phyloP scores from a whole-genome alignment of 2,888 invertebrate genomes.

The Cryptus armator region DNA sequence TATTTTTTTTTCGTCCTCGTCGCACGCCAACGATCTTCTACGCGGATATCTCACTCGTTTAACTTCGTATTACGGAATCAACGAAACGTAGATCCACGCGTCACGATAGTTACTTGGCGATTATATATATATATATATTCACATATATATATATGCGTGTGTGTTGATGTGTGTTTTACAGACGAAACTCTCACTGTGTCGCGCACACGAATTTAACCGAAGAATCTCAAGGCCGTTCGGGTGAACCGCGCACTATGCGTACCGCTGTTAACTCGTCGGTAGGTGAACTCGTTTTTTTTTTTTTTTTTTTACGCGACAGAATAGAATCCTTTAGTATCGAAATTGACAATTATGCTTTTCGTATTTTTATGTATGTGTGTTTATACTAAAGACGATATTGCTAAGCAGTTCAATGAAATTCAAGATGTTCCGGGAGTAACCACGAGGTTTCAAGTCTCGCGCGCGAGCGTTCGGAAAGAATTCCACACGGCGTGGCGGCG shows the following conservation, averaged over 20 bases:
- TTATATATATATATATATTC: neutral
- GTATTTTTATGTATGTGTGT: neutral
- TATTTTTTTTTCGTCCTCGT: slow-evolving; percentile 10
- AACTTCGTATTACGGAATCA: slow-evolving; percentile 1
- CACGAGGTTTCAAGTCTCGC: slow-evolving; percentile 42
- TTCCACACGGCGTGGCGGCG: slow-evolving; percentile 47
- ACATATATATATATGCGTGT: neutral
- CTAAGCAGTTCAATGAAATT: neutral
- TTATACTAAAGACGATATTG: neutral
- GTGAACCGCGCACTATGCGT: slow-evolving; percentile 9
- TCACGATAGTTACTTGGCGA: slow-evolving; percentile 26
- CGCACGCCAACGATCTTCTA: neutral
- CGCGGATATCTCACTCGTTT: slow-evolving; percentile 22
- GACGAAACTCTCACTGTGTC: slow-evolving; percentile 14
- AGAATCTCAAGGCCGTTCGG: slow-evolving; percentile 70
- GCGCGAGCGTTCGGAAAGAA: slow-evolving; percentile 51
- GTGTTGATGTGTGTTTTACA: neutral
- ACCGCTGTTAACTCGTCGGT: neutral
- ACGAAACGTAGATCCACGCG: slow-evolving; percentile 28
- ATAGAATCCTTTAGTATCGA: neutral
- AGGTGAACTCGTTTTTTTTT: slow-evolving; percentile 15
- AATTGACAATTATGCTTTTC: neutral
- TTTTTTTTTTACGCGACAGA: neutral
- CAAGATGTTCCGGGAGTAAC: neutral
- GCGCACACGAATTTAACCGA: slow-evolving; percentile 58